phyloP scores from a whole-genome alignment of 2,113 vertebrate species.

The Oceanites oceanicus region DNA sequence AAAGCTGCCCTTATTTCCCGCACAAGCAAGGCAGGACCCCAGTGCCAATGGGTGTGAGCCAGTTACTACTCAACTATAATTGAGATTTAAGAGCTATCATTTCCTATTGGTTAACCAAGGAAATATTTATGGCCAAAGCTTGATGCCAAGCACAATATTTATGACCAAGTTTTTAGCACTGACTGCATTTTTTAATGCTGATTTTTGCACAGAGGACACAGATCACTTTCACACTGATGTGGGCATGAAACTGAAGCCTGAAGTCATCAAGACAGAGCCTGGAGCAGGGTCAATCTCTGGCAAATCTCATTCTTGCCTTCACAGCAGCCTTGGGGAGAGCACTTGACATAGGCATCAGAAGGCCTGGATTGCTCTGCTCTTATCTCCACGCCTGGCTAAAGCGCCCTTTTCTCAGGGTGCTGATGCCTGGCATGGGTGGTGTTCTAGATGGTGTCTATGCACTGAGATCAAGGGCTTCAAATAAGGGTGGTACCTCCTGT shows the following conservation, averaged over 20 bases:
- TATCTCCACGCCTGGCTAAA: not conserved
- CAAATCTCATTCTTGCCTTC: not conserved
- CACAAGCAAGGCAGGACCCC: not conserved
- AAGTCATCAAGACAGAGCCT: not conserved
- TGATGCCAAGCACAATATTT: conserved; percentile 64
- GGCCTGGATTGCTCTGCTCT: not conserved
- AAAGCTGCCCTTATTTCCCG: conserved; percentile 1
- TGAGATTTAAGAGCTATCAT: conserved; percentile 60
- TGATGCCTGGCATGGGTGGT: not conserved
- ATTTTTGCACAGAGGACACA: not conserved
- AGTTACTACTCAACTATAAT: conserved; percentile 52
- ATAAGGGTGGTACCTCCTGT: not conserved
- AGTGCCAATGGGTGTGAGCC: conserved; percentile 21
- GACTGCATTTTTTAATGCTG: not conserved
- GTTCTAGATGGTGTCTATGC: not conserved
- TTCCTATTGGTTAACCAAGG: conserved; percentile 59
- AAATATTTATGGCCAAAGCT: conserved; percentile 62
- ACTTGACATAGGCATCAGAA: not conserved
- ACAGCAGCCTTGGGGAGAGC: not conserved
- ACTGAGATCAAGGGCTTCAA: not conserved
- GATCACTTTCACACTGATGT: not conserved
- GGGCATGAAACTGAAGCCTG: not conserved
- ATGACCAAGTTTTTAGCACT: conserved; percentile 39
- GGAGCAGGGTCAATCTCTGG: not conserved
- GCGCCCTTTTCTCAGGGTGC: not conserved